Base-by-base conservation (phyloP, 2,888 invertebrate genomes). In the Euplagia quadripunctaria region DNA sequence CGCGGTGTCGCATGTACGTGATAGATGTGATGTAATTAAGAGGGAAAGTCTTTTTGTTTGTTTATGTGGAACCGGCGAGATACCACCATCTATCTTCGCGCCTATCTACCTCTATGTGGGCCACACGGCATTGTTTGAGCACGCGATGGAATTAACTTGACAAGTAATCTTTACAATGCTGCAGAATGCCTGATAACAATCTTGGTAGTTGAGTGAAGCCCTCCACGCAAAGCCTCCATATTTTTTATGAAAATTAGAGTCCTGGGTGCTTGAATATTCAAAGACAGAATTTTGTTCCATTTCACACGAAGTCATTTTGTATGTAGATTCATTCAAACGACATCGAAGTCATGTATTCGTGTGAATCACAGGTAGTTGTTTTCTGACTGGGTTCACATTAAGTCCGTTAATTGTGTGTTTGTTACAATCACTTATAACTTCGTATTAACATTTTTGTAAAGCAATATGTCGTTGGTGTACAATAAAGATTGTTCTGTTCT, bases 101-200 rank as follows among this genome's bases (percentile, higher is more conserved):
- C 78, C 83, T 90, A 88, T 88, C 87, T 87, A 75, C 76, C 79
- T 83, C 75, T 83, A 89, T 88, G 84, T 89, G 86, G 88, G 86
- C 82, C 88, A 90, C 86, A 82, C 86, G 86, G 85, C 83, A 84
- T 78, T 87, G 89, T 89, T 89, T 89, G 86, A 82, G 82, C 88
- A 89, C 88, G 88, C 90, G 86, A 89, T 85, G 82, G 82, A 76
- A 82, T 85, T 82, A 84, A 82, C 81, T 76, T 82, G 77, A 83
- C 79, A 77, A 79, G 82, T 87, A 79, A 85, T 86, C 78, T 87
- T 83, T 87, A 80, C 80, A 86, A 83, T 75, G 74, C 81, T 79
- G 76, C 79, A 78, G 81, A 82, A 80, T 79, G 78, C 70, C 71
- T 75, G 83, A 82, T 84, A 84, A 84, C 66, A 77, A 84, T 79